phyloP scores from a whole-genome alignment of 2,888 invertebrate species.

The Polyploca ridens region DNA sequence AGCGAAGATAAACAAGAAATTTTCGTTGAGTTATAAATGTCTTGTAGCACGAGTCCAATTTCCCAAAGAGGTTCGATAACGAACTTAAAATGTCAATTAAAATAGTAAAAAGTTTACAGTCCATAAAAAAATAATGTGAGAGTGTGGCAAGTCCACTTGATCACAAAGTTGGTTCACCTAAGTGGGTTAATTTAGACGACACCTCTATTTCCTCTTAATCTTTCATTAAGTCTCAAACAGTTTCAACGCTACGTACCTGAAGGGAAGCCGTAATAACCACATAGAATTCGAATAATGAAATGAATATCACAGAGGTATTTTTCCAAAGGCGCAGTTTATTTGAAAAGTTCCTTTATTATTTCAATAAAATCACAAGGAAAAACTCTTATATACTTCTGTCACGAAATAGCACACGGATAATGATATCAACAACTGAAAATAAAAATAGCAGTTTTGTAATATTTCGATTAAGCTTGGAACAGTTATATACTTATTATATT shows the following conservation, averaged over 20 bases:
- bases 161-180: constrained; percentile 45
- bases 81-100: constrained; percentile 30
- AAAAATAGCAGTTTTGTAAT: neutral
- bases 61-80: neutral
- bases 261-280: neutral
- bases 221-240: constrained; percentile 54
- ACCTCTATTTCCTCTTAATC: constrained; percentile 56
- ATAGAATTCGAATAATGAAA: neutral
- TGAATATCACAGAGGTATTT: neutral
- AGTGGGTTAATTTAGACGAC: constrained; percentile 42
- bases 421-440: neutral
- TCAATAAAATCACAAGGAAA: constrained; percentile 3
- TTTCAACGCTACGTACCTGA: constrained; percentile 21
- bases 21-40: neutral
- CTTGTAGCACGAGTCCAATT: neutral
- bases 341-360: neutral
- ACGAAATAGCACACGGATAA: neutral
- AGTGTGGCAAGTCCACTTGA: constrained; percentile 35
- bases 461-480: neutral
- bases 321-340: constrained; percentile 1
- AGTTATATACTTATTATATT: too few relatives aligned
- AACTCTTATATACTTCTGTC: neutral
- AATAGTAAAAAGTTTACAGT: constrained; percentile 33
- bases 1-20: too few relatives aligned
- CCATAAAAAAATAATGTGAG: constrained; percentile 34